Base-by-base conservation (phyloP, 2,888 invertebrate genomes). In the Plebejus melissa region DNA sequence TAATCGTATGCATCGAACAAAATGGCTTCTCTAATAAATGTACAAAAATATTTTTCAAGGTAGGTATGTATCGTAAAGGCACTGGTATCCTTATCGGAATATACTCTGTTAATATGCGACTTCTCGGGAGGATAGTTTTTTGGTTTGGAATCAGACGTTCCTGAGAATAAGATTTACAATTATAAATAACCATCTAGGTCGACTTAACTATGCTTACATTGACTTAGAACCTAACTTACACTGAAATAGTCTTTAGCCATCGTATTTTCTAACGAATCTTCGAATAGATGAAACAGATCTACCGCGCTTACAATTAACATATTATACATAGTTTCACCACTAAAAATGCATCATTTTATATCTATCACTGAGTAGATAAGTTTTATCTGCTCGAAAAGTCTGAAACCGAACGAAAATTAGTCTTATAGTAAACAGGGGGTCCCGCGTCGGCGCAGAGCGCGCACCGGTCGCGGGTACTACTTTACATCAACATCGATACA, bases 221-320 rank as follows among this genome's bases (percentile, higher is more conserved):
- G 80, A 84, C 89, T 91, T 91, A 92, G 76, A 77, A 83, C 11
- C 86, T 82, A 86, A 82, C 89, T 90, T 90, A 92, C 79, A 84
- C 85, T 90, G 77, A 88, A 90, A 87, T 91, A 93, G 91, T 93
- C 92, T 92, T 93, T 90, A 93, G 89, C 87, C 87, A 90, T 91
- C 92, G 90, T 91, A 90, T 89, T 89, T 87, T 87, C 87, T 84
- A 88, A 84, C 85, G 91, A 92, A 83, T 93, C 93, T 93, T 93
- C 93, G 93, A 93, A 91, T 86, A 93, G 93, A 93, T 93, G 90
- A 93, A 93, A 93, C 93, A 90, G 90, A 92, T 93, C 93, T 90
- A 92, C 91, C 87, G 83, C 85, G 84, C 87, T 88, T 87, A 90
- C 87, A 89, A 81, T 85, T 87, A 86, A 90, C 87, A 88, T 85